Evolutionary conservation across 2,797 vertebrate species (phyloP).

Genomic region (Rhinoraja longicauda): DNA sequence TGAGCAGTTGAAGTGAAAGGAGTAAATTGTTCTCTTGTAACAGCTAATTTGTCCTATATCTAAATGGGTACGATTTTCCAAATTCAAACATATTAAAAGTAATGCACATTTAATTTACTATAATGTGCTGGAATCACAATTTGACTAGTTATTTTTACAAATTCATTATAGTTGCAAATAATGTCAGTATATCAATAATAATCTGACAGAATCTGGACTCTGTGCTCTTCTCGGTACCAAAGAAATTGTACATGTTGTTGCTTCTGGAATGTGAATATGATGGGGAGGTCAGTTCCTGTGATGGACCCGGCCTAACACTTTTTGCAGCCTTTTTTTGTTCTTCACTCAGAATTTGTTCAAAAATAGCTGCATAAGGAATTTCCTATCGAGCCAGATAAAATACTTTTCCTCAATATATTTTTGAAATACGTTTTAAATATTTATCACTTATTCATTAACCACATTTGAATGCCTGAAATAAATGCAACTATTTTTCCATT

Average conservation of each 20-base stretch:
- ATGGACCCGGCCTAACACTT: too few relatives aligned
- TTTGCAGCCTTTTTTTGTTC: neutral
- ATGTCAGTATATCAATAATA: neutral
- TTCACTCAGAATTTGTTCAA: neutral
- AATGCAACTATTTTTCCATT: neutral
- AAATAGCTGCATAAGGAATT: neutral
- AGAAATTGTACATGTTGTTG: neutral
- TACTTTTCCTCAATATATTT: neutral
- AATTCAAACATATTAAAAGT: neutral
- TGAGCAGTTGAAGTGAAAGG: neutral
- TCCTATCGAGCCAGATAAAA: neutral
- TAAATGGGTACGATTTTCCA: neutral
- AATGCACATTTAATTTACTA: slow-evolving; percentile 7
- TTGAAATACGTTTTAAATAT: neutral
- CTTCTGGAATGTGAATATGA: slow-evolving; percentile 6
- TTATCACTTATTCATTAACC: neutral
- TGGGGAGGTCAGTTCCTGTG: too few relatives aligned
- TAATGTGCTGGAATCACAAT: neutral
- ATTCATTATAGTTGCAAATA: neutral
- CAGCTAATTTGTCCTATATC: neutral
- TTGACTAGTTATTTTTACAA: slow-evolving; percentile 3
- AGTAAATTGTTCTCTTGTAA: neutral
- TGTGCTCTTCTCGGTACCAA: neutral
- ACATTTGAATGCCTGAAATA: neutral
- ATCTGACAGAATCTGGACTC: neutral